These are phyloP conservation scores for Tetropium fuscum DNA, from an alignment of 2,888 invertebrate species.

Conservation along the genomic window DNA sequence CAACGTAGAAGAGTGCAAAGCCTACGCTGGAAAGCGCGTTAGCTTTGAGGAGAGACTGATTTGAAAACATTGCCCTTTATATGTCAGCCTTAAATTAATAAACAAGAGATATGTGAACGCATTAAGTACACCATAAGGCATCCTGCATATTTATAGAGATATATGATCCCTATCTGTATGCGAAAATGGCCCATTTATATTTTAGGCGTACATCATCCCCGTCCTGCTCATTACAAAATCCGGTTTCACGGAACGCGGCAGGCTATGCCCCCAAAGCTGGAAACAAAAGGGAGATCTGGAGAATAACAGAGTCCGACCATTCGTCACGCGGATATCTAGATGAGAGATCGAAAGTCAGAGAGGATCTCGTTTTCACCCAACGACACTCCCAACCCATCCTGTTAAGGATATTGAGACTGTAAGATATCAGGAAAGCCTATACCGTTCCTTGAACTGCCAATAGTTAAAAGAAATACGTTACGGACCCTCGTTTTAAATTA, in stretches of 20 bases:
- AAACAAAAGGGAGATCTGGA: conserved; percentile 22
- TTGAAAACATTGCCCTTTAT: no score
- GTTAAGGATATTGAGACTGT: conserved; percentile 60
- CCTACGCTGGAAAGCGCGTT: no score
- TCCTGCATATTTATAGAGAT: conserved; percentile 18
- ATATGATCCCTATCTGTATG: conserved; percentile 1
- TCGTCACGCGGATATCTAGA: conserved; percentile 51
- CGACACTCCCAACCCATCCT: conserved; percentile 59
- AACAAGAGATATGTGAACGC: background rate
- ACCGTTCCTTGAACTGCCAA: no score
- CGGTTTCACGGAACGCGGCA: conserved; percentile 27
- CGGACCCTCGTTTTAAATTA: no score
- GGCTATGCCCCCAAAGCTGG: conserved; percentile 6
- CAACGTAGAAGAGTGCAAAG: no score
- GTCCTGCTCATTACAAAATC: conserved; percentile 28
- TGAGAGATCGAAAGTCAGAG: conserved; percentile 51
- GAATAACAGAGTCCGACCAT: conserved; percentile 45
- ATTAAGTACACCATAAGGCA: background rate
- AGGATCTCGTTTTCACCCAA: conserved; percentile 53
- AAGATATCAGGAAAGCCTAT: no score
- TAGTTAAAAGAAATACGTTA: no score
- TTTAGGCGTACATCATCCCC: conserved; percentile 9
- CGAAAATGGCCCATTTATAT: conserved; percentile 16
- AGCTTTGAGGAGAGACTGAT: no score
- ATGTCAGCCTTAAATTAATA: background rate